Evolutionary conservation across 2,888 invertebrate species (phyloP).

Genomic region (Vesta saturnalis): DNA sequence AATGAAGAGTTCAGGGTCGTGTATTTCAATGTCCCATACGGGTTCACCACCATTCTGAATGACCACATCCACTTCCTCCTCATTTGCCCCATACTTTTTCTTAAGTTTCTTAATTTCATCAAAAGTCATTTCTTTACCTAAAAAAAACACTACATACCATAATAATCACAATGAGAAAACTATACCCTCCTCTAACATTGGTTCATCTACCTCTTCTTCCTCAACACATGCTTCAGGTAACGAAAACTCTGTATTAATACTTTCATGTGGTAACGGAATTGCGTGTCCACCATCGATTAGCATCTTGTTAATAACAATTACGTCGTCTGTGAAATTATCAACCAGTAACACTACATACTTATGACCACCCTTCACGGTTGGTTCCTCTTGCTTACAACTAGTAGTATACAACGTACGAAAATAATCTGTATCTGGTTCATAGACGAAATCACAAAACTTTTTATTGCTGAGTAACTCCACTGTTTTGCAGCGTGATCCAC

Average conservation of each 20-base stretch:
- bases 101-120: not conserved
- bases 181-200: no score
- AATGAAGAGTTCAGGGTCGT: conserved; percentile 32
- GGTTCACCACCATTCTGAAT: not conserved
- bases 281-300: conserved; percentile 66
- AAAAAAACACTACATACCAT: not conserved
- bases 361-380: conserved; percentile 58
- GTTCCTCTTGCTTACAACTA: conserved; percentile 49
- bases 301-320: conserved; percentile 63
- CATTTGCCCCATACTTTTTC: not conserved
- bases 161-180: no score
- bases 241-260: conserved; percentile 39
- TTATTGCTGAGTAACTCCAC: conserved; percentile 67
- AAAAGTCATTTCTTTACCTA: conserved; percentile 17
- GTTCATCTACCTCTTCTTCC: conserved; percentile 26
- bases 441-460: conserved; percentile 64
- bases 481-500: conserved; percentile 62
- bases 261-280: conserved; percentile 42
- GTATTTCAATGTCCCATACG: conserved; percentile 34
- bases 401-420: conserved; percentile 63
- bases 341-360: conserved; percentile 65
- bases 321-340: conserved; percentile 61
- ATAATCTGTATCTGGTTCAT: conserved; percentile 57
- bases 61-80: not conserved
- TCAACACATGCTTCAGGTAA: conserved; percentile 29